Evolutionary conservation across 2,888 invertebrate genomes (phyloP).

Genomic region (Cistogaster globosa): DNA sequence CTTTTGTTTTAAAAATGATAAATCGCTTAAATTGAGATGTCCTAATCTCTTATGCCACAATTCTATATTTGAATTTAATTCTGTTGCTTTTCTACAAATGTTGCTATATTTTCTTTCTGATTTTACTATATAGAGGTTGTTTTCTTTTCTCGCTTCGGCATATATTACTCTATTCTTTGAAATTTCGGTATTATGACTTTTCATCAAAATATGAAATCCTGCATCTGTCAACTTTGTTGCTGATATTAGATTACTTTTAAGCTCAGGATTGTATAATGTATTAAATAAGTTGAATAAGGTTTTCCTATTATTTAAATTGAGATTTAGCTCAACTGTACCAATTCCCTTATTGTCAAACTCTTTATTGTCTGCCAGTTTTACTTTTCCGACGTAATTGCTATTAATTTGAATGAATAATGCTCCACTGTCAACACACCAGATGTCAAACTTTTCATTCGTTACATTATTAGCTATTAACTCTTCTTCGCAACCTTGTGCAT

Average conservation of each 20-base stretch:
- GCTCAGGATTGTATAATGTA: slow-evolving; percentile 28
- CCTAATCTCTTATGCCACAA: neutral
- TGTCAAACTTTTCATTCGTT: neutral
- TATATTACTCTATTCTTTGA: too few relatives aligned
- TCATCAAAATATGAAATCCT: neutral
- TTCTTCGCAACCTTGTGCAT: slow-evolving; percentile 4
- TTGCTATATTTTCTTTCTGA: neutral
- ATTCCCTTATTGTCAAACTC: slow-evolving; percentile 36
- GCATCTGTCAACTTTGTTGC: slow-evolving; percentile 24
- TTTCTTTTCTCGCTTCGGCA: slow-evolving; percentile 1
- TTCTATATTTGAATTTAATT: slow-evolving; percentile 18
- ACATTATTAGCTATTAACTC: neutral
- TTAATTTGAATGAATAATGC: neutral
- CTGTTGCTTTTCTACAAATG: slow-evolving; percentile 2
- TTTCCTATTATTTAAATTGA: neutral
- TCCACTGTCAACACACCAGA: slow-evolving; percentile 42
- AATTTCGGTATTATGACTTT: too few relatives aligned
- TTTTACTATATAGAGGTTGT: slow-evolving; percentile 2
- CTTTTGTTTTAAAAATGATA: slow-evolving; percentile 9
- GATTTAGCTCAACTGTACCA: neutral
- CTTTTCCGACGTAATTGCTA: slow-evolving; percentile 20
- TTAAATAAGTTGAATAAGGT: neutral
- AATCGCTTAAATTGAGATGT: slow-evolving; percentile 16
- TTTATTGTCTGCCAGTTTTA: slow-evolving; percentile 38
- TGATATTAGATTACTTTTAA: slow-evolving; percentile 26